Percentiles rank a stretch among this genome's conserved stretches.
Evolutionary conservation across 2,113 vertebrate species (phyloP).

Genomic region (Acrocephalus arundinaceus): DNA sequence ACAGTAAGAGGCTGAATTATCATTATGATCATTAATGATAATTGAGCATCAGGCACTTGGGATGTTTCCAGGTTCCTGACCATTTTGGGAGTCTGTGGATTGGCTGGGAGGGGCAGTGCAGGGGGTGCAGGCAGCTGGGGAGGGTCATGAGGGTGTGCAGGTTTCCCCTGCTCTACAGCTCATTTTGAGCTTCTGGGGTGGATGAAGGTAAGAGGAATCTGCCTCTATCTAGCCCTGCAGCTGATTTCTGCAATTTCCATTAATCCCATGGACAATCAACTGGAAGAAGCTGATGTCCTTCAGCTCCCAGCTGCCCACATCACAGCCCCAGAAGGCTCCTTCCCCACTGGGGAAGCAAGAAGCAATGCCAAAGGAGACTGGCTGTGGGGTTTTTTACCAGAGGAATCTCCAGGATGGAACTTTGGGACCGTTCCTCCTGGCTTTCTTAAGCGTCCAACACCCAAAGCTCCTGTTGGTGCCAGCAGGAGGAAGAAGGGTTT

Average conservation of each 20-base stretch:
- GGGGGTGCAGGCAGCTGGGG: neutral
- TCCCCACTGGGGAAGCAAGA: neutral
- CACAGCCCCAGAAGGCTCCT: neutral
- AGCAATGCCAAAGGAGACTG: neutral
- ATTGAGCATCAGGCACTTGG: neutral
- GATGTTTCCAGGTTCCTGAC: neutral
- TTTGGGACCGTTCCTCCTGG: neutral
- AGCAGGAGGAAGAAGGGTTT: neutral
- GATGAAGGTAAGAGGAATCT: neutral
- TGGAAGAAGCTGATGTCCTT: neutral
- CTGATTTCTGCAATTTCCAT: neutral
- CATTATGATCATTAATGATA: neutral
- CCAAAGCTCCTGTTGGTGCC: neutral
- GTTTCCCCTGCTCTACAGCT: neutral
- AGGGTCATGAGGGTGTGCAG: neutral
- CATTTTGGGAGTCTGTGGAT: neutral
- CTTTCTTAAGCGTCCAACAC: neutral
- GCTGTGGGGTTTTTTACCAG: neutral
- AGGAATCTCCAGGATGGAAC: neutral
- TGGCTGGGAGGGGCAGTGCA: neutral
- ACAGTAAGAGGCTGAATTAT: neutral
- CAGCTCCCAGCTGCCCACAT: neutral
- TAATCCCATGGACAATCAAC: fast-evolving
- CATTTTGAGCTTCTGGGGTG: neutral
- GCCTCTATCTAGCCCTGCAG: neutral